phyloP scores from a whole-genome alignment of 1,140 invertebrate genomes.

The Anoplolepis gracilipes region DNA sequence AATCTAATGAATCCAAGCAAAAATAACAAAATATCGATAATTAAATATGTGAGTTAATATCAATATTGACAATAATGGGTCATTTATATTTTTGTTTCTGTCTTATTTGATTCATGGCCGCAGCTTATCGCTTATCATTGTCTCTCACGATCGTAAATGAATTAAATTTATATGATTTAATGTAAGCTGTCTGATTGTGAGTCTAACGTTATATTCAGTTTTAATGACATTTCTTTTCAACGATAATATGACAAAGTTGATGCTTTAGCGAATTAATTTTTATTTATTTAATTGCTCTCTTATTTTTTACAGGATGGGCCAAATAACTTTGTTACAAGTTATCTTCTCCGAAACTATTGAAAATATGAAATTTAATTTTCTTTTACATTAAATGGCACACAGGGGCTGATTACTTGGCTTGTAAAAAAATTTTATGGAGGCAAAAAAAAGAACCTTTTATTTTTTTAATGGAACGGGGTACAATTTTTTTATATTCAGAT shows the following conservation, averaged over 20 bases:
- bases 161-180: slow-evolving; percentile 38
- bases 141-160: background rate
- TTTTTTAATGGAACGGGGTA: too few species aligned
- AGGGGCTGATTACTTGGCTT: too few species aligned
- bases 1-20: background rate
- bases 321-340: too few species aligned
- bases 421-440: too few species aligned
- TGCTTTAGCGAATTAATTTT: background rate
- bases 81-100: background rate
- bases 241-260: background rate
- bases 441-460: too few species aligned
- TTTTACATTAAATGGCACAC: too few species aligned
- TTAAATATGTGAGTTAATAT: background rate
- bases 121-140: slow-evolving; percentile 18
- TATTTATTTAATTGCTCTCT: background rate
- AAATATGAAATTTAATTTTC: too few species aligned
- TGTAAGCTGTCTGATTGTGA: background rate
- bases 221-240: slow-evolving; percentile 7
- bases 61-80: background rate
- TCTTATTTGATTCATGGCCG: slow-evolving; percentile 18
- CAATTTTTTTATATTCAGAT: too few species aligned
- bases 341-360: too few species aligned
- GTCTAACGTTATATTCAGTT: background rate
- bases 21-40: slow-evolving; percentile 5
- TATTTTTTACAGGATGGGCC: too few species aligned